Evolutionary conservation across 2,888 invertebrate species (phyloP), one percentile per base, ranked within the genome.

Genomic region (Panopea generosa): DNA sequence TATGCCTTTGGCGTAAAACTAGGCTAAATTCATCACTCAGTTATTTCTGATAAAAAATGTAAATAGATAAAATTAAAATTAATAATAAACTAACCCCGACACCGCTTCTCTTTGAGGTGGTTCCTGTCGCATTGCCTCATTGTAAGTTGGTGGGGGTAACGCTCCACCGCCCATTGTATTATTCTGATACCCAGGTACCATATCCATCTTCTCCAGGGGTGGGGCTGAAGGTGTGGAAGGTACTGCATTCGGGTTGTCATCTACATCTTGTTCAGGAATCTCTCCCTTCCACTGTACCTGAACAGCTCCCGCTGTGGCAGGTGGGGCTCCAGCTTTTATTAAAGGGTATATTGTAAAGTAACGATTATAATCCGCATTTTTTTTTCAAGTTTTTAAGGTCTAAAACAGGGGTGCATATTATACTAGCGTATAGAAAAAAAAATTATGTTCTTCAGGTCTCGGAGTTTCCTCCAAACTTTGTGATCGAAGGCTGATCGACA

Each of bases 161-260:
- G 87, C 84, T 92, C 93, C 91, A 63, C 91, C 90, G 82, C 91
- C 92, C 82, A 93, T 93, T 16, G 93, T 93, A 11, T 93, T 87
- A 67, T 90, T 89, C 76, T 93, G 93, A 76, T 94, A 94, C 2
- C 94, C 94, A 16, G 84, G 75, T 20, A 94, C 92, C 22, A 88
- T 83, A 74, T 93, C 93, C 91, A 94, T 92, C 61, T 92, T 89
- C 65, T 93, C 93, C 80, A 93, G 80, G 2, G 94, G 92, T 20
- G 93, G 93, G 38, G 89, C 89, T 47, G 85, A 72, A 0, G 85
- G 83, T 22, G 65, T 50, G 7, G 80, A 40, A 3, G 83, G 76
- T 14, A 26, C 65, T 11, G 80, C 80, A 67, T 84, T 82, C 6
- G 85, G 85, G 53, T 86, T 75, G 40, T 84, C 82, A 29, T 79